Base-by-base conservation (phyloP, 2,797 vertebrate genomes). In the Platyrinchus mystaceus region DNA sequence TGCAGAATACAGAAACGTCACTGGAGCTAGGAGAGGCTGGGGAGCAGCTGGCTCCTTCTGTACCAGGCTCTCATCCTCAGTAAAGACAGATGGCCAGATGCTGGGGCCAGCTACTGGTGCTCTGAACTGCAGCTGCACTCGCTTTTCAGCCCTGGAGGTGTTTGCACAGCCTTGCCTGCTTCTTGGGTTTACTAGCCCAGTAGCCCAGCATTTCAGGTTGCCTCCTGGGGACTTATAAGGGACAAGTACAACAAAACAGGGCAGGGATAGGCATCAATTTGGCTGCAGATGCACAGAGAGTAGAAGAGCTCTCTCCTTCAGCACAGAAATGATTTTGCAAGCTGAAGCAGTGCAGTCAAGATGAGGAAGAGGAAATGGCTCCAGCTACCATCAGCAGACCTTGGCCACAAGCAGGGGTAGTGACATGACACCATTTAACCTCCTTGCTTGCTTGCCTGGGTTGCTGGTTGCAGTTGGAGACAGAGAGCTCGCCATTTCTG, bases 331-430 rank as follows among this genome's bases (percentile, higher is more conserved):
- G 0, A 47, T 88, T 93, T 78, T 68, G 27, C 71, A 89, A 53
- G 64, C 66, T 85, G 82, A 80, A 93, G 53, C 41, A 46, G 37
- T 55, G 21, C 37, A 34, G 52, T 12, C 3, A 17, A 58, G 17
- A 75, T 53, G 47, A 55, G 76, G 76, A 93, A 91, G 60, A 90
- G 69, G 81, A 94, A 94, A 75, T 1, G 24, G 43, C 27, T 77
- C 14, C 1, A 2, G 74, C 67, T 77, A 62, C 55, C 12, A 0
- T 23, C 76, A 78, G 77, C 74, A 88, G 84, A 68, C 67, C 53
- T 87, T 39, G 19, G 64, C 77, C 36, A 15, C 0, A 11, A 53
- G 14, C 64, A 30, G 21, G 68, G 26, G 30, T 20, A 56, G 36
- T 30, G 81, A 66, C 63, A 47, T 1, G 50, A 63, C 52, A 88